Evolutionary conservation across 2,797 vertebrate species (phyloP), one percentile per base, ranked within the genome.

Genomic region (Crenuchus spilurus): DNA sequence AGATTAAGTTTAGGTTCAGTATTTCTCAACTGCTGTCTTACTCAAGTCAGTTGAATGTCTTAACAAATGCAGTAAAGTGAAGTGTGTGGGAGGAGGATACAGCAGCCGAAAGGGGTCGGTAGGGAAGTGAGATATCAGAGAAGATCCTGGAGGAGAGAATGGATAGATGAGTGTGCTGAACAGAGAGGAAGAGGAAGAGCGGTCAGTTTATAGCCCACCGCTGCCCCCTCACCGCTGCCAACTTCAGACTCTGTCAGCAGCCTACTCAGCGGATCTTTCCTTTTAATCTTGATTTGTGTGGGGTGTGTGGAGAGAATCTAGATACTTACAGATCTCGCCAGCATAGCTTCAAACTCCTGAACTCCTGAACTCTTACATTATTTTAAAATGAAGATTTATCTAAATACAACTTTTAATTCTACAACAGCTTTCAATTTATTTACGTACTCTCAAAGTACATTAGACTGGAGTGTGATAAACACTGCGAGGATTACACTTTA

Each of bases 61-160:
- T n/a, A n/a, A n/a, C n/a, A n/a, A n/a, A n/a, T n/a, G n/a, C n/a
- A n/a, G n/a, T n/a, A n/a, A n/a, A n/a, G n/a, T n/a, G n/a, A n/a
- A 41, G 60, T 52, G 49, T 69, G n/a, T 66, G 60, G 48, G 37
- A 24, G 57, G 64, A 72, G 73, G 80, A 77, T 76, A 63, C 58
- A 37, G 69, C 52, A 62, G 44, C 6, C 31, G 26, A 62, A 49
- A 33, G 33, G 48, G 30, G 31, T 75, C 44, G 20, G 37, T 42
- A 9, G 24, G 68, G 54, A 79, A 79, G 54, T 39, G 54, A 49
- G 63, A 57, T 57, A 46, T 52, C 63, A 65, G 64, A 72, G 44
- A 37, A 72, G 58, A 73, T n/a, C n/a, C n/a, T n/a, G n/a, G 64
- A 44, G 57, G 74, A 57, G 64, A 64, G 49, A 73, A 58, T 37